phyloP scores from a whole-genome alignment of 1,140 invertebrate species.

The Coenobita brevimanus region DNA sequence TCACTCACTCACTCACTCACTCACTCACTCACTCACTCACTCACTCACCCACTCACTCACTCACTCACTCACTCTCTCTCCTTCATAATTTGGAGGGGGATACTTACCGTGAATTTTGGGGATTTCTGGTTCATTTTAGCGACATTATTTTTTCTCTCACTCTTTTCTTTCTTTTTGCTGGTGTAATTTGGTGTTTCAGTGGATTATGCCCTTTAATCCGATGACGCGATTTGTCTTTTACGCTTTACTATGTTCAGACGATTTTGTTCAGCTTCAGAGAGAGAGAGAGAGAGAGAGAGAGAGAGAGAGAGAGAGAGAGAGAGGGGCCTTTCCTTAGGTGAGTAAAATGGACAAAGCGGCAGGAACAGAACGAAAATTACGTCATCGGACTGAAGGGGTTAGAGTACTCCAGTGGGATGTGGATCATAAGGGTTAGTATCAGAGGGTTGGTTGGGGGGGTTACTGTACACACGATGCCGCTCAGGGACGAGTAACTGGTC shows the following conservation, averaged over 20 bases:
- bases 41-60: too few species aligned
- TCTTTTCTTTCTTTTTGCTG: too few species aligned
- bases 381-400: neutral
- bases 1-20: neutral
- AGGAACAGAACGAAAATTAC: neutral
- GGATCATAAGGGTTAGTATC: too few species aligned
- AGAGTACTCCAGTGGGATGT: too few species aligned
- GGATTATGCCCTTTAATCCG: neutral
- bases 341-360: neutral
- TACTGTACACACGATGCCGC: too few species aligned
- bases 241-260: neutral
- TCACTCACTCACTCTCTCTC: slow-evolving; percentile 7
- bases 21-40: neutral
- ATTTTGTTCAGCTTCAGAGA: neutral
- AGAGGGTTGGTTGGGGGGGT: too few species aligned
- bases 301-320: too few species aligned
- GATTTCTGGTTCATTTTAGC: neutral
- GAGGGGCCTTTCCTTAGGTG: neutral
- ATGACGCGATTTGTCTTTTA: neutral
- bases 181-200: too few species aligned
- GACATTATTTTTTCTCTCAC: neutral
- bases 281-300: neutral
- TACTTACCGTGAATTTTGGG: neutral
- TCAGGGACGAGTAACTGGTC: too few species aligned
- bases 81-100: too few species aligned